Percentiles rank a stretch among this genome's conserved stretches.
These are phyloP conservation scores for Diceros bicornis DNA, from an alignment of 2,797 vertebrate genomes.

Conservation along the genomic window DNA sequence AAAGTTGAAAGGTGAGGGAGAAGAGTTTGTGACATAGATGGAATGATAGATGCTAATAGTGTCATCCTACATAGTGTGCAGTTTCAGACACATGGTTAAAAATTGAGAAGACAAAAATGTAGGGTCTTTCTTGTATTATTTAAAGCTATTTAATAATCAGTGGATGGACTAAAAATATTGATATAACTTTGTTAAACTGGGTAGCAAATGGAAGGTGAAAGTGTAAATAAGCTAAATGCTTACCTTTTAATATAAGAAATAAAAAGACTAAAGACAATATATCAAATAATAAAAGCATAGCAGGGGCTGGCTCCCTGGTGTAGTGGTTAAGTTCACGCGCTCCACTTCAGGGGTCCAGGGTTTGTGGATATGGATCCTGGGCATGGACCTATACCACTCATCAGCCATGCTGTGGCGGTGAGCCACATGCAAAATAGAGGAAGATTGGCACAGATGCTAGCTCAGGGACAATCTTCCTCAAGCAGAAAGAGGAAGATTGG, in stretches of 20 bases:
- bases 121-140: neutral
- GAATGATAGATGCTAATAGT: neutral
- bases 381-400: too few species aligned
- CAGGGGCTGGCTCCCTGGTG: too few species aligned
- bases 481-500: too few species aligned
- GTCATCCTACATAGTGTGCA: neutral
- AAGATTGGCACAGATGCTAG: too few species aligned
- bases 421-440: too few species aligned
- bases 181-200: neutral
- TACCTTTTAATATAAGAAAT: neutral
- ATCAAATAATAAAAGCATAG: neutral
- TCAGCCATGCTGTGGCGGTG: too few species aligned
- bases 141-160: neutral
- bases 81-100: neutral
- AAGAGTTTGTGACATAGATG: neutral
- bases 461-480: too few species aligned
- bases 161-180: neutral
- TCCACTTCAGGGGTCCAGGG: too few species aligned
- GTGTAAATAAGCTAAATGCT: neutral
- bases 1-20: neutral
- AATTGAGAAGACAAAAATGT: neutral
- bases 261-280: neutral
- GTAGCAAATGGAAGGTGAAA: neutral
- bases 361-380: too few species aligned
- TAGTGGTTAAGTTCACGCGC: too few species aligned